phyloP scores from a whole-genome alignment of 92 coral and sea anemone species.

The Anthopleura xanthogrammica region DNA sequence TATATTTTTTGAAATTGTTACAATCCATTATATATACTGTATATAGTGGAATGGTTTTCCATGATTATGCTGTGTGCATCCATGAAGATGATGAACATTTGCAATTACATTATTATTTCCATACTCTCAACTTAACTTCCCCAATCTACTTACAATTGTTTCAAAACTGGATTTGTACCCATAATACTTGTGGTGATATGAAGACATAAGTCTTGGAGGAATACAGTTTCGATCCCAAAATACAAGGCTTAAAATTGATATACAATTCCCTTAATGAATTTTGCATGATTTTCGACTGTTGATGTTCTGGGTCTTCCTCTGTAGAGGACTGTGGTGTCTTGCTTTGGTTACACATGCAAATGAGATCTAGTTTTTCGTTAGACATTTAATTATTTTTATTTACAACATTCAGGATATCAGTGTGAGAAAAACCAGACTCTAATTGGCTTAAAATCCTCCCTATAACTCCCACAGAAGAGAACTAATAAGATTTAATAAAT shows the following conservation, averaged over 20 bases:
- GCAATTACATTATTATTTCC: background rate
- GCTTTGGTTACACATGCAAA: conserved; percentile 18
- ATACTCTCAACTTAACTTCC: background rate
- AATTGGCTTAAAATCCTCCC: conserved; percentile 10
- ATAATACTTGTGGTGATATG: background rate
- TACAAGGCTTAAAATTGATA: background rate
- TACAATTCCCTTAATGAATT: conserved; percentile 17
- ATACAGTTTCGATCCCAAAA: background rate
- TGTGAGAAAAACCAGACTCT: background rate
- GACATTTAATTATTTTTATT: conserved; percentile 9
- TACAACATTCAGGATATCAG: background rate
- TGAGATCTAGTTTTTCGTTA: background rate
- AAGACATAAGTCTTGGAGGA: conserved; percentile 12
- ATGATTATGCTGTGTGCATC: too few species aligned
- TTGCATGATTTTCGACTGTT: conserved; percentile 29
- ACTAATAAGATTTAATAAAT: background rate
- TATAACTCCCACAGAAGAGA: background rate
- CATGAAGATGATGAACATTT: background rate
- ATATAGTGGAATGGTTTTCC: too few species aligned
- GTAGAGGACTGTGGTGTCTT: conserved; percentile 18
- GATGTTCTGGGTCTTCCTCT: background rate
- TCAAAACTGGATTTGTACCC: conserved; percentile 15
- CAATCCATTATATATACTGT: too few species aligned
- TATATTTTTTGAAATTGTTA: too few species aligned
- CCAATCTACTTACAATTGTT: conserved; percentile 36